Conservation (phyloP, 1,140 invertebrate genomes). For the Drosophila sturtevanti region DNA sequence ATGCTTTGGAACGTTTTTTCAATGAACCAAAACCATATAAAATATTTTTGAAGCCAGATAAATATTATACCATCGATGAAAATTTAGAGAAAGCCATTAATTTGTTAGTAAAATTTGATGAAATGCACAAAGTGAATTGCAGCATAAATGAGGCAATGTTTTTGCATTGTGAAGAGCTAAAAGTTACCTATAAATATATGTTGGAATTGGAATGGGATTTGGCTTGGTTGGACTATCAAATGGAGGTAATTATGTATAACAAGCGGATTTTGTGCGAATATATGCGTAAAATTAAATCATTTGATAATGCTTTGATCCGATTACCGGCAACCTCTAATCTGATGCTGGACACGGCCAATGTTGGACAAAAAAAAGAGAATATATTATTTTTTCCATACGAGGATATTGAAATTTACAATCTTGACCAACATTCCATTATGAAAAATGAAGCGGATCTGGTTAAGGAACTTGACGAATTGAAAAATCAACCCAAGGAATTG, state of each 20-base stretch:
- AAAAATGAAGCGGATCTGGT: not conserved
- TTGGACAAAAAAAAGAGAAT: too few species aligned
- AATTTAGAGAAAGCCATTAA: not conserved
- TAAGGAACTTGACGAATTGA: not conserved
- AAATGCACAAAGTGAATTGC: not conserved
- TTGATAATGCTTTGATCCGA: not conserved
- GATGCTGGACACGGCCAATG: too few species aligned
- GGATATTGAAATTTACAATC: not conserved
- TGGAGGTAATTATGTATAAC: not conserved
- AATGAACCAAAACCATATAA: not conserved
- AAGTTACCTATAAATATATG: not conserved
- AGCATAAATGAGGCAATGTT: not conserved
- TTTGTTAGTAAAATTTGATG: not conserved
- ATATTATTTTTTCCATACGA: not conserved
- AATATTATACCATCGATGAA: not conserved
- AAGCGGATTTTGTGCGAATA: not conserved
- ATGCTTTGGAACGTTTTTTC: not conserved
- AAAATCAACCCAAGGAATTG: not conserved
- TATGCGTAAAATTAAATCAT: not conserved
- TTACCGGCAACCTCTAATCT: too few species aligned
- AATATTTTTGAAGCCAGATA: not conserved
- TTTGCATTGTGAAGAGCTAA: not conserved
- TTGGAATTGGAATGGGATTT: conserved; percentile 1
- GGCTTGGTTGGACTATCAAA: not conserved
- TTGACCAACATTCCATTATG: not conserved